Evolutionary conservation across 2,113 vertebrate species (phyloP).

Genomic region (Pipra filicauda): DNA sequence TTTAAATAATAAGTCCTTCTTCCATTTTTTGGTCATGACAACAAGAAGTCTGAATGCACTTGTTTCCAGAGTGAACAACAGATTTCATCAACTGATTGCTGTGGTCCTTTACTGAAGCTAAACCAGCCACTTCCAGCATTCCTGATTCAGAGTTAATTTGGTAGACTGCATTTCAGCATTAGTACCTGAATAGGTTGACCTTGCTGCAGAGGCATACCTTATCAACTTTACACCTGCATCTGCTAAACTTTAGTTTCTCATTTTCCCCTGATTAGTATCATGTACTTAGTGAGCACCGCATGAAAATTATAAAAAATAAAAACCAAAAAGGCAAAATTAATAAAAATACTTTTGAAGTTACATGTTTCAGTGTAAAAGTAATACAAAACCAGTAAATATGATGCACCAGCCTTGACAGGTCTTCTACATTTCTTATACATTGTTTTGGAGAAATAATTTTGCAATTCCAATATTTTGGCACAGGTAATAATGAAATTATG

Average conservation of each 20-base stretch:
- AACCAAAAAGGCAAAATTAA: not conserved
- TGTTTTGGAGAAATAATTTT: not conserved
- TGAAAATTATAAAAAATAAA: not conserved
- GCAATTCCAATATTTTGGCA: not conserved
- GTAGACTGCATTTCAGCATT: not conserved
- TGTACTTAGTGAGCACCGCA: not conserved
- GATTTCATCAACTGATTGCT: not conserved
- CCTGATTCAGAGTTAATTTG: not conserved
- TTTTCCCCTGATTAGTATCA: not conserved
- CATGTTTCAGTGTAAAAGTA: not conserved
- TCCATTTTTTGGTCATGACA: not conserved
- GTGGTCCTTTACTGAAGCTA: not conserved
- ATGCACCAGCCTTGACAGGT: not conserved
- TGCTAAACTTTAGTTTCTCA: not conserved
- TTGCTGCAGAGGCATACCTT: not conserved
- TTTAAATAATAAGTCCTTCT: not conserved
- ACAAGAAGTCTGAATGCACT: not conserved
- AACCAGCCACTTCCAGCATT: not conserved
- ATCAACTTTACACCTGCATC: not conserved
- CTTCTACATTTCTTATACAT: not conserved
- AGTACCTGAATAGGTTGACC: not conserved
- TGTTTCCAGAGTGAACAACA: not conserved
- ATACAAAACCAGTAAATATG: not conserved
- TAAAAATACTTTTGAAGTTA: not conserved
- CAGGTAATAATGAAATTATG: not conserved